phyloP scores from a whole-genome alignment of 1,140 invertebrate genomes.

The Apis dorsata region DNA sequence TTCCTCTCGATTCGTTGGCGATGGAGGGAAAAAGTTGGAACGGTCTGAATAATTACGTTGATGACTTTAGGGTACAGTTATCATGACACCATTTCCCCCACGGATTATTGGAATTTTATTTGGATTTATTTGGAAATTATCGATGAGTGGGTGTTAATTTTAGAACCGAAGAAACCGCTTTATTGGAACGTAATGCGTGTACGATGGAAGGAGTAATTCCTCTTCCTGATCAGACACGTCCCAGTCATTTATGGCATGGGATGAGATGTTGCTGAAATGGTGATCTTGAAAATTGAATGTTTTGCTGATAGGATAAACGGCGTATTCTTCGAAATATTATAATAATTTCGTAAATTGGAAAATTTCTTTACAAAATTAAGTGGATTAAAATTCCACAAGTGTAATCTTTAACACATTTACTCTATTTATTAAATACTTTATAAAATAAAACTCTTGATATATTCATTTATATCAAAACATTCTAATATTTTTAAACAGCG shows the following conservation, averaged over 20 bases:
- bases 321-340: too few relatives aligned
- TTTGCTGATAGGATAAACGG: neutral
- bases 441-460: too few relatives aligned
- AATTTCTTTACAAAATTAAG: too few relatives aligned
- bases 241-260: neutral
- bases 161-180: neutral
- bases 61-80: slow-evolving; percentile 5
- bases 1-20: neutral
- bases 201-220: neutral
- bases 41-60: slow-evolving; percentile 1
- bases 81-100: neutral
- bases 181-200: neutral
- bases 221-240: neutral
- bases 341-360: too few relatives aligned
- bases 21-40: neutral
- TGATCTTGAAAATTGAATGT: neutral
- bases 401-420: too few relatives aligned
- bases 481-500: too few relatives aligned
- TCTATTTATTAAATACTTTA: too few relatives aligned
- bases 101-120: neutral
- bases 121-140: neutral
- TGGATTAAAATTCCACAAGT: too few relatives aligned
- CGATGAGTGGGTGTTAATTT: neutral
- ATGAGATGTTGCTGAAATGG: neutral
- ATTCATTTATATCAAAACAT: too few relatives aligned